Percentiles rank a stretch among this genome's conserved stretches.
phyloP scores from a whole-genome alignment of 2,888 invertebrate genomes.

The Phengaris arion region DNA sequence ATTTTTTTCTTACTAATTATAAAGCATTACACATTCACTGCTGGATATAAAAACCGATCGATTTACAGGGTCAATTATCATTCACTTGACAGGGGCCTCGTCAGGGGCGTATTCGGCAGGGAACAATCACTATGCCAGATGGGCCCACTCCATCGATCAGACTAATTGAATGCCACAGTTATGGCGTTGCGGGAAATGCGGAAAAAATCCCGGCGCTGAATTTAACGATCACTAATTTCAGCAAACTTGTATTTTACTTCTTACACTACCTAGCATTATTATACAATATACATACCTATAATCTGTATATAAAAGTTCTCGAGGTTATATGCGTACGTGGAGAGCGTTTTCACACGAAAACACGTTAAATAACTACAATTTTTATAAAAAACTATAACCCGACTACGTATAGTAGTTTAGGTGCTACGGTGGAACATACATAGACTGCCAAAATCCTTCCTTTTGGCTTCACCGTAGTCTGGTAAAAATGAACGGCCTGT shows the following conservation, averaged over 20 bases:
- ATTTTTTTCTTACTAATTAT: no score
- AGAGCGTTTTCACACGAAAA: no score
- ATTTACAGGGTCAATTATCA: background rate
- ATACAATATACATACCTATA: no score
- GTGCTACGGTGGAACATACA: no score
- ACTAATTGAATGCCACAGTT: constrained; percentile 28
- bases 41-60: background rate
- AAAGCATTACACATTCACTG: background rate
- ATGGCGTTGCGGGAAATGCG: background rate
- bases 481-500: no score
- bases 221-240: background rate
- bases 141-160: constrained; percentile 33
- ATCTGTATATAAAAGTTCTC: no score
- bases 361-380: no score
- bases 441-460: no score
- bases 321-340: no score
- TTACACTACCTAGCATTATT: background rate
- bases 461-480: no score
- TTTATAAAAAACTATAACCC: no score
- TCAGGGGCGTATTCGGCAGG: background rate
- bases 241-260: background rate
- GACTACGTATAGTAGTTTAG: no score
- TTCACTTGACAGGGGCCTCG: background rate
- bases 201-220: background rate
- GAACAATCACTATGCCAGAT: background rate